Evolutionary conservation across 2,113 vertebrate genomes (phyloP).

Genomic region (Jaculus jaculus): DNA sequence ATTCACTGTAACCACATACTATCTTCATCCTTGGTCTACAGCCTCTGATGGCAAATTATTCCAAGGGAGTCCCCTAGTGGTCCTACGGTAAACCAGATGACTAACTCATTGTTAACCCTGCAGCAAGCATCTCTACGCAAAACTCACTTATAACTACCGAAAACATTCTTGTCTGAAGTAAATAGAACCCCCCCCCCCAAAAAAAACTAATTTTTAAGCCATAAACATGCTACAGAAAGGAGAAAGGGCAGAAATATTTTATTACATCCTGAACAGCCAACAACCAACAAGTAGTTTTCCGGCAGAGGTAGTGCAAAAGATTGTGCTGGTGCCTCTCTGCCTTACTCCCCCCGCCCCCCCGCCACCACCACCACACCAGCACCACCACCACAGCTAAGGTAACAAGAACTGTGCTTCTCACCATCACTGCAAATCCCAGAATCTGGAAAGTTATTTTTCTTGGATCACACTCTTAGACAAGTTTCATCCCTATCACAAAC

Average conservation of each 20-base stretch:
- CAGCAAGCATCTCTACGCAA: neutral
- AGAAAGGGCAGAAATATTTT: neutral
- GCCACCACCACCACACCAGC: neutral
- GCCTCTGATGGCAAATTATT: neutral
- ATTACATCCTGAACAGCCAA: neutral
- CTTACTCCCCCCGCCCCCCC: neutral
- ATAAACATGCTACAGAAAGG: neutral
- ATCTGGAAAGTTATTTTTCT: neutral
- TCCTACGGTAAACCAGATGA: neutral
- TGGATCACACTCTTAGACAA: neutral
- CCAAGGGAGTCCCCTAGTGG: neutral
- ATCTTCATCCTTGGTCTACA: accelerated
- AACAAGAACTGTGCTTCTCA: neutral
- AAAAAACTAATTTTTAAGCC: neutral
- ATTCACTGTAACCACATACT: neutral
- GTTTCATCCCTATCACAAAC: neutral
- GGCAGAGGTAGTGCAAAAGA: neutral
- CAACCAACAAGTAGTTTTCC: neutral
- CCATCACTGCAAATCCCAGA: neutral
- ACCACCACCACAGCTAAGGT: neutral
- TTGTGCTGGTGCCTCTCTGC: neutral
- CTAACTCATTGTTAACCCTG: neutral
- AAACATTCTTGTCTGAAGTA: neutral
- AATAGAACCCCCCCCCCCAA: neutral
- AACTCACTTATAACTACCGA: neutral